Evolutionary conservation across 2,113 vertebrate genomes (phyloP), one percentile per base, ranked within the genome.

Genomic region (Camelus dromedarius): DNA sequence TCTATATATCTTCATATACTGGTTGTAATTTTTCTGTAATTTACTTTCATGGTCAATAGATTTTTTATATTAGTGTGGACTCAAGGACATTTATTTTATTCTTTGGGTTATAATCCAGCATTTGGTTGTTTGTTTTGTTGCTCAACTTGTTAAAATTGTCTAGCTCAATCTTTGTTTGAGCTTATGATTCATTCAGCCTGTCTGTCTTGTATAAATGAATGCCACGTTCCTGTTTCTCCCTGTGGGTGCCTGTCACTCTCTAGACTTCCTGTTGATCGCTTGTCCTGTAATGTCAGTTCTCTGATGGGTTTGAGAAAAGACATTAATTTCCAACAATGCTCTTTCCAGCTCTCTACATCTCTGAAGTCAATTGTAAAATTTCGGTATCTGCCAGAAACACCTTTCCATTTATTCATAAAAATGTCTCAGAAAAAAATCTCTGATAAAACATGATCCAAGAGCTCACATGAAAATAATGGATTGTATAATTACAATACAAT

Each of bases 381-480:
- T 50, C 66, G n/a, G 64, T 46, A 66, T 42, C 46, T 64, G n/a
- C 73, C 58, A 92, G 35, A 73, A 66, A 30, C 46, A 60, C 28
- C 46, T 66, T 92, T 84, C 56, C 80, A 85, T 66, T 73, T 84
- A 66, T 54, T 48, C n/a, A 79, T 48, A 76, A 93, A 75, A 69
- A 80, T 87, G 24, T 38, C 73, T 79, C 18, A 52, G 69, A 69
- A 93, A 42, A 42, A 93, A 93, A 35, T 50, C 3, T 7, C 30
- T 35, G 42, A 54, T 32, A 79, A 87, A 85, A 79, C 42, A 50
- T 50, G 50, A 79, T 79, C 32, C 12, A 35, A 69, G 8, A 70
- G 38, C 52, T 79, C 52, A 38, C 52, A 48, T 69, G 62, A 87
- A 46, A 69, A 35, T 93, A 62, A 50, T 52, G n/a, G 19, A 38